Percentiles rank a stretch among this genome's conserved stretches.
These are phyloP conservation scores for Tetraneura akinire DNA, from an alignment of 1,140 invertebrate genomes.

Conservation along the genomic window DNA sequence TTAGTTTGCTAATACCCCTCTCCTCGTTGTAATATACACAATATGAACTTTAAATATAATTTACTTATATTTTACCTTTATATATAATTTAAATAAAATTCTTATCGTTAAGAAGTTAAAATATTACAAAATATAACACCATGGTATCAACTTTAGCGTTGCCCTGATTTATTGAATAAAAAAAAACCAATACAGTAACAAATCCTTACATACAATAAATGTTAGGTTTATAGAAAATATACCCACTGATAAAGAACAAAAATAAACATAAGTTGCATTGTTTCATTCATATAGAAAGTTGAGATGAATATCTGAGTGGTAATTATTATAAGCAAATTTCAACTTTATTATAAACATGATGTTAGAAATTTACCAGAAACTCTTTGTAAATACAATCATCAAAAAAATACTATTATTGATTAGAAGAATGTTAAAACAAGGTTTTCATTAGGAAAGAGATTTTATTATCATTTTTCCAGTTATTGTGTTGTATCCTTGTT, in stretches of 20 bases:
- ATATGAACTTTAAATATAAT: no score
- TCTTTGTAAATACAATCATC: background rate
- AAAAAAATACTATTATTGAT: conserved; percentile 9
- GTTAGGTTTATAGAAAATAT: conserved; percentile 26
- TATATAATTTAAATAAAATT: background rate
- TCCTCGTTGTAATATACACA: no score
- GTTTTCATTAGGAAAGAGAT: conserved; percentile 5
- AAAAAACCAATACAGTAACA: conserved; percentile 37
- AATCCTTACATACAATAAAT: conserved; percentile 26
- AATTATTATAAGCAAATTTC: background rate
- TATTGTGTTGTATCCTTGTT: conserved; percentile 28
- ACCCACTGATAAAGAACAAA: conserved; percentile 12
- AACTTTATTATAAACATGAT: conserved; percentile 1
- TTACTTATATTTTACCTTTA: no score
- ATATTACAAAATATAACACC: background rate
- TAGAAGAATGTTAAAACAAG: conserved; percentile 21
- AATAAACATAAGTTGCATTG: background rate
- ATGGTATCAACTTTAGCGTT: background rate
- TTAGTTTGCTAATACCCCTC: no score
- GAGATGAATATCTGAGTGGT: background rate
- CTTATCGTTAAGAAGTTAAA: background rate
- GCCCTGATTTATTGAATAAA: conserved; percentile 37
- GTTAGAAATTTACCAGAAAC: background rate
- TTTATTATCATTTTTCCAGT: conserved; percentile 30
- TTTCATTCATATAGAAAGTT: background rate